phyloP scores from a whole-genome alignment of 2,888 invertebrate genomes.

The Synanthedon tipuliformis region DNA sequence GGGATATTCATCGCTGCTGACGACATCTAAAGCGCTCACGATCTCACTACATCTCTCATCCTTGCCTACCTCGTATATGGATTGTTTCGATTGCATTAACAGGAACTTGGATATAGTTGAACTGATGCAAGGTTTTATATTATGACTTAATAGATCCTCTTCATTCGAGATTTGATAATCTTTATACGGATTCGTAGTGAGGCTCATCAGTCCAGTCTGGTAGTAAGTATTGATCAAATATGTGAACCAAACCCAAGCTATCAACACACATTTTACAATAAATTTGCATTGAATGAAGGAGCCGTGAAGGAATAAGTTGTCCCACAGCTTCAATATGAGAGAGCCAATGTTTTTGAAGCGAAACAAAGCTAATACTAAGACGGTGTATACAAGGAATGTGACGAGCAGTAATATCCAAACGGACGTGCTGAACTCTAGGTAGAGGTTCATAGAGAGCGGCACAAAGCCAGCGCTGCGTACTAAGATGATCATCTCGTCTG shows the following conservation, averaged over 20 bases:
- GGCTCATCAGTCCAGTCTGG: slow-evolving; percentile 26
- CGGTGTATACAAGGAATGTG: slow-evolving; percentile 17
- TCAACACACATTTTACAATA: slow-evolving; percentile 16
- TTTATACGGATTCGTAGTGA: slow-evolving; percentile 21
- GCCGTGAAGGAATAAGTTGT: slow-evolving; percentile 23
- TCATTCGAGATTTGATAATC: slow-evolving; percentile 27
- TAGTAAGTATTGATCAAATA: slow-evolving; percentile 28
- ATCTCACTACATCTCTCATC: slow-evolving; percentile 1
- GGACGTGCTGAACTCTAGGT: slow-evolving; percentile 21
- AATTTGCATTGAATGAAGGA: slow-evolving; percentile 11
- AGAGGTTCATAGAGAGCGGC: slow-evolving; percentile 23
- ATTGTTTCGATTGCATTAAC: not conserved
- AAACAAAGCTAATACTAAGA: slow-evolving; percentile 14
- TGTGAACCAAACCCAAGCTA: slow-evolving; percentile 33
- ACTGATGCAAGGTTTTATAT: slow-evolving; percentile 25
- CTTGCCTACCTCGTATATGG: not conserved
- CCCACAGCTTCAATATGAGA: slow-evolving; percentile 20
- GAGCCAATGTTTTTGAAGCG: slow-evolving; percentile 15
- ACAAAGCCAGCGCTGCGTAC: slow-evolving; percentile 22
- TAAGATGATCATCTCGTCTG: slow-evolving; percentile 25
- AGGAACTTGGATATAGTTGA: not conserved
- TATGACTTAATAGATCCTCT: slow-evolving; percentile 14
- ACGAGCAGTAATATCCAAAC: slow-evolving; percentile 25
- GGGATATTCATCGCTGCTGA: not conserved
- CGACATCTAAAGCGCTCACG: not conserved